Evolutionary conservation across 2,888 invertebrate species (phyloP).

Genomic region (Polietes domitor): DNA sequence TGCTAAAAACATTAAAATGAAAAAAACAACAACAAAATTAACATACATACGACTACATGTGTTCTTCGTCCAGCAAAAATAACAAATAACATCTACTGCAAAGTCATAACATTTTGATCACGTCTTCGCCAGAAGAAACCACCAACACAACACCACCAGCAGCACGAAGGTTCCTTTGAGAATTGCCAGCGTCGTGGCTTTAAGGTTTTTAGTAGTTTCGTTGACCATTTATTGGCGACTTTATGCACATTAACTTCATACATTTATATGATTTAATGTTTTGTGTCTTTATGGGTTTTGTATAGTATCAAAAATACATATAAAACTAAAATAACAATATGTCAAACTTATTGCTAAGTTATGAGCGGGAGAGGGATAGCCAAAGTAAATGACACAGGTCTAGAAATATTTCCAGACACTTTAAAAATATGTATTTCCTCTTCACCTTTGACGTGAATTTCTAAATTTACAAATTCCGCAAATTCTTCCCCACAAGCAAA

Average conservation of each 20-base stretch:
- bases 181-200: conserved; percentile 33
- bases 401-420: too few species aligned
- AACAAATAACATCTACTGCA: conserved; percentile 31
- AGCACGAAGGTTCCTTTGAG: background rate
- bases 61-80: conserved; percentile 15
- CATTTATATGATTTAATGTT: conserved; percentile 59
- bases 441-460: too few species aligned
- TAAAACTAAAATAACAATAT: background rate
- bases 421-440: too few species aligned
- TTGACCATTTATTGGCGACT: conserved; percentile 57
- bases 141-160: background rate
- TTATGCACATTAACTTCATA: conserved; percentile 54
- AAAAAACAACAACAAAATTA: conserved; percentile 6
- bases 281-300: conserved; percentile 47
- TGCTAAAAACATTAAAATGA: background rate
- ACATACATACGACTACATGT: conserved; percentile 26
- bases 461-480: too few species aligned
- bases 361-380: background rate
- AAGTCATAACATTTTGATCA: conserved; percentile 55
- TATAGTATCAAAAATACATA: background rate
- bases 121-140: conserved; percentile 37
- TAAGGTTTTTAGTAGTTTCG: conserved; percentile 26
- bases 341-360: background rate
- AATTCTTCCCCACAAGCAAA: too few species aligned
- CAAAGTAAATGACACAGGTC: background rate